Percentiles rank a stretch among this genome's conserved stretches.
These are phyloP conservation scores for Ochropleura leucogaster DNA, from an alignment of 2,888 invertebrate species.

Conservation along the genomic window DNA sequence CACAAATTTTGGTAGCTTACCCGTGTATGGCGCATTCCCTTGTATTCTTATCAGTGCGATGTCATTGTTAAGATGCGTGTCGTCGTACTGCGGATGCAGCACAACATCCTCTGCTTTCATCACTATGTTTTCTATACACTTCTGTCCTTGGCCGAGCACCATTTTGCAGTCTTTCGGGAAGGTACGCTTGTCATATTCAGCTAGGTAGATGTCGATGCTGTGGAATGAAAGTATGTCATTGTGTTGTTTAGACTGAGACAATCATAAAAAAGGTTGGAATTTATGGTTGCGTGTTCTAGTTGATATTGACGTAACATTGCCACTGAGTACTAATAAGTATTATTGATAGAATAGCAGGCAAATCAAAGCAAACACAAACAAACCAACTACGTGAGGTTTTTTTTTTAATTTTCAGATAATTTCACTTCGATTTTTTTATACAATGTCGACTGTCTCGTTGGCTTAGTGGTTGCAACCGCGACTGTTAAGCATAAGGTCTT, in stretches of 20 bases:
- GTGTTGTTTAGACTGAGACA: neutral
- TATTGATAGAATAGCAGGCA: no score
- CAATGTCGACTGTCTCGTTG: no score
- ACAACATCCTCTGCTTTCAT: conserved; percentile 76
- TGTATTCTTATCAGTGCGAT: conserved; percentile 81
- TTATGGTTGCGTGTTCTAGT: neutral
- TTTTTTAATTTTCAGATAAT: no score
- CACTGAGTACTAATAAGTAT: no score
- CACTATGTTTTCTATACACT: conserved; percentile 81
- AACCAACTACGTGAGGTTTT: no score
- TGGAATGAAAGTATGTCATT: conserved; percentile 47
- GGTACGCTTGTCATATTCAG: conserved; percentile 85
- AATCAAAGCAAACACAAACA: no score
- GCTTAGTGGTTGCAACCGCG: no score
- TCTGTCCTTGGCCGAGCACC: conserved; percentile 71
- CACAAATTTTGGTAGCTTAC: conserved; percentile 65
- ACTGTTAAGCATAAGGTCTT: no score
- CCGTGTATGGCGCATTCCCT: conserved; percentile 80
- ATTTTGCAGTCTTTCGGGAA: conserved; percentile 83
- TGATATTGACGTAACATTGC: no score
- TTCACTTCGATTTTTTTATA: no score
- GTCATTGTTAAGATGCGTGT: conserved; percentile 79
- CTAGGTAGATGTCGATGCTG: conserved; percentile 81
- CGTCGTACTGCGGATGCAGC: conserved; percentile 79
- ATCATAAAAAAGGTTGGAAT: neutral